Percentiles rank a stretch among this genome's conserved stretches.
Evolutionary conservation across 2,888 invertebrate genomes (phyloP).

Genomic region (Idaea aversata): DNA sequence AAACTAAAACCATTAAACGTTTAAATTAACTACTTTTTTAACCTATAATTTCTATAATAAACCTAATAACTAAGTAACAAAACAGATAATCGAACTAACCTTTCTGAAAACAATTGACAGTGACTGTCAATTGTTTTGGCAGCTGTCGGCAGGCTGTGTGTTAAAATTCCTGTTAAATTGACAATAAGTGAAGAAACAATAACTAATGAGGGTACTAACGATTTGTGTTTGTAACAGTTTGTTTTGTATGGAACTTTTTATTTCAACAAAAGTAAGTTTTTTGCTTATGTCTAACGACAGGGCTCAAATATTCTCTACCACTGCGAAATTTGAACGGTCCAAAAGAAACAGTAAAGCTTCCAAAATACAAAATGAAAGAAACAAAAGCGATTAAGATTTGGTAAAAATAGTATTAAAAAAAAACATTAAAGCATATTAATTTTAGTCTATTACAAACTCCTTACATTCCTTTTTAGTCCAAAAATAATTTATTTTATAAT

Average conservation of each 20-base stretch:
- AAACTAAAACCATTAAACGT: neutral
- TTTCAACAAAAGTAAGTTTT: neutral
- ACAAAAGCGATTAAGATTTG: too few species aligned
- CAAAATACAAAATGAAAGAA: too few species aligned
- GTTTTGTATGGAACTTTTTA: neutral
- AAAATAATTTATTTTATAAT: too few species aligned
- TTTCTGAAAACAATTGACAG: neutral
- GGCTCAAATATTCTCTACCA: neutral
- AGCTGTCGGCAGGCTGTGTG: neutral
- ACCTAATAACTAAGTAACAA: neutral
- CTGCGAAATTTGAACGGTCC: too few species aligned
- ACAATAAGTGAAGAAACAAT: neutral
- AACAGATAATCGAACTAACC: neutral
- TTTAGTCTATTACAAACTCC: too few species aligned
- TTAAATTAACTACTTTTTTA: neutral
- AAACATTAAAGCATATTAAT: too few species aligned
- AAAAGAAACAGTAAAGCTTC: too few species aligned
- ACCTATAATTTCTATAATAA: neutral
- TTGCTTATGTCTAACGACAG: neutral
- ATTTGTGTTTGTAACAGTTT: neutral
- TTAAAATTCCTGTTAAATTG: neutral
- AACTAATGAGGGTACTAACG: neutral
- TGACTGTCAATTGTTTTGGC: neutral
- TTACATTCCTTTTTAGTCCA: too few species aligned
- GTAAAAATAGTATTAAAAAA: too few species aligned